Base-by-base conservation (phyloP, 2,113 vertebrate species). In the Willisornis vidua region DNA sequence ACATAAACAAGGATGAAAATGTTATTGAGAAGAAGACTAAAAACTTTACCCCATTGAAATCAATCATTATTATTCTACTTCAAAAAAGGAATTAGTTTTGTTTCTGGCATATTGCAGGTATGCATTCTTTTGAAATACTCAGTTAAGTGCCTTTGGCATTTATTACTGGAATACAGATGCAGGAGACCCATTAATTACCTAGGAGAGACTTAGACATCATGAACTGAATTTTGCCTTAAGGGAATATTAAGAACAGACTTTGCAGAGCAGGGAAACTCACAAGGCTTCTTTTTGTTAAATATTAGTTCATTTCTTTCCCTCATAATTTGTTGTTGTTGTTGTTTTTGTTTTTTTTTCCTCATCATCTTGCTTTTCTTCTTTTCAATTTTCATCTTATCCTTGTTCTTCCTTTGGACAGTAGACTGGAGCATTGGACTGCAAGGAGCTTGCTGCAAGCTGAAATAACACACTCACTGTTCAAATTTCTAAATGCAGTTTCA, bases 361-460 rank as follows among this genome's bases (percentile, higher is more conserved):
- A 19, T 16, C 14, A 0, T 59, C 12, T 7, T 41, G 7, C 11
- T 59, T 23, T 49, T 49, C 6, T 25, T 58, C 22, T 43, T 45
- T 52, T 83, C 35, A 8, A 9, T 83, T 68, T 55, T 48, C 17
- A 26, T 43, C 25, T 3, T 49, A 37, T 23, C 28, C 7, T 71
- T 33, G 2, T 61, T 77, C 39, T 26, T 79, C 17, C n/a, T 89
- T 87, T 86, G 57, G 46, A 73, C 22, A 45, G 48, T 19, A 49
- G 20, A 77, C 49, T 71, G 23, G 26, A 65, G 15, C 19, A 15
- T 2, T 51, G 33, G 29, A 58, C 45, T 65, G n/a, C 35, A 77
- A 90, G 31, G 24, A 89, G 12, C 22, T 89, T 95, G 26, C 43
- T 12, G 4, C 49, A 95, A 94, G 89, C 75, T 96, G 82, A 95